Evolutionary conservation across 2,113 vertebrate genomes (phyloP).

Genomic region (Rhodinocichla rosea): DNA sequence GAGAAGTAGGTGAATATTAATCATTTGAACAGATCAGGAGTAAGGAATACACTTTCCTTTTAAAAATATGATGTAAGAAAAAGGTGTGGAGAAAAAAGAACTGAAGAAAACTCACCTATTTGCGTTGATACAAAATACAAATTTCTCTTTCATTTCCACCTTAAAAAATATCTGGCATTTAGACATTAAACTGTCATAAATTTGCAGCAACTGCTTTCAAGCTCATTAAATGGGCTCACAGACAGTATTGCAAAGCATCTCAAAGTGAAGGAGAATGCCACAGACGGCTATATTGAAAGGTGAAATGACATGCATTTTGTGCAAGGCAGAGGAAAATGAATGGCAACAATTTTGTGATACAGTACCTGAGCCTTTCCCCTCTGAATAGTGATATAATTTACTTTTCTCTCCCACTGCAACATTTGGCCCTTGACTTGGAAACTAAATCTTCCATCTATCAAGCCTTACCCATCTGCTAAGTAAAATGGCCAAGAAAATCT

Average conservation of each 20-base stretch:
- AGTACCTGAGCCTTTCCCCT: constrained; percentile 51
- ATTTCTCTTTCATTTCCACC: background rate
- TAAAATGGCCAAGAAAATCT: constrained; percentile 68
- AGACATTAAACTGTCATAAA: constrained; percentile 53
- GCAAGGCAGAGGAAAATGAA: constrained; percentile 58
- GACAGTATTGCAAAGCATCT: constrained; percentile 53
- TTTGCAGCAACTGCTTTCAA: constrained; percentile 56
- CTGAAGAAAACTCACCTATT: background rate
- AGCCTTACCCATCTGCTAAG: constrained; percentile 72
- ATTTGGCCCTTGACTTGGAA: constrained; percentile 69
- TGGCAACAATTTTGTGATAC: constrained; percentile 62
- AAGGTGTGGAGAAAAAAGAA: background rate
- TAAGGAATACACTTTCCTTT: background rate
- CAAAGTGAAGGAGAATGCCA: constrained; percentile 31
- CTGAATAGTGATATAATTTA: constrained; percentile 42
- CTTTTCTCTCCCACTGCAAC: constrained; percentile 58
- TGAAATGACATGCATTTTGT: constrained; percentile 59
- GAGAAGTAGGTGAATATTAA: background rate
- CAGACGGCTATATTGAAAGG: constrained; percentile 39
- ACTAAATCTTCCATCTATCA: constrained; percentile 71
- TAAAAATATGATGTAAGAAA: background rate
- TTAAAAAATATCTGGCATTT: constrained; percentile 39
- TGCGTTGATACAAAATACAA: background rate
- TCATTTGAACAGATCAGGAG: background rate
- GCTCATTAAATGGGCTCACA: constrained; percentile 61